phyloP scores from a whole-genome alignment of 1,140 invertebrate species.

The Zophobas morio region DNA sequence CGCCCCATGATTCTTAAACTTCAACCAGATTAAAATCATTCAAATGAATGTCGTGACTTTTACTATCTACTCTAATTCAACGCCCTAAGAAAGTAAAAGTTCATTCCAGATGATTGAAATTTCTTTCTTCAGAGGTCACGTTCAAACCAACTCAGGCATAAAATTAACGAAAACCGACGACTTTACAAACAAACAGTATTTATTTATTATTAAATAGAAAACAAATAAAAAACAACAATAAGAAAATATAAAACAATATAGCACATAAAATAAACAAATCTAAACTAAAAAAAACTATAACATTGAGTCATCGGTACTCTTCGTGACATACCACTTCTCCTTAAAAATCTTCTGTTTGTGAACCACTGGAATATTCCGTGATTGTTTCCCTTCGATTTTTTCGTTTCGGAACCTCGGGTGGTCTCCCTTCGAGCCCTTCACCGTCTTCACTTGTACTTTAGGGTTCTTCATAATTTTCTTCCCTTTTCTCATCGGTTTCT shows the following conservation, averaged over 20 bases:
- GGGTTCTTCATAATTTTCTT: constrained; percentile 41
- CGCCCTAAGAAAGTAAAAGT: constrained; percentile 41
- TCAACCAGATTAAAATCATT: no score
- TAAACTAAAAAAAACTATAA: constrained; percentile 29
- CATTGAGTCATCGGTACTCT: constrained; percentile 50
- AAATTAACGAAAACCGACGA: constrained; percentile 18
- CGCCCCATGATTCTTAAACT: no score
- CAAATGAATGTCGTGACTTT: constrained; percentile 21
- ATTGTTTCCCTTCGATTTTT: constrained; percentile 58
- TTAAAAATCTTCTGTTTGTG: constrained; percentile 61
- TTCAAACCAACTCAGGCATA: constrained; percentile 14
- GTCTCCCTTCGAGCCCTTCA: constrained; percentile 47
- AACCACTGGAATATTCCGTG: constrained; percentile 58
- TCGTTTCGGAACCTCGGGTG: constrained; percentile 35
- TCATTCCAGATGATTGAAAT: background rate
- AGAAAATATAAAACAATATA: constrained; percentile 17
- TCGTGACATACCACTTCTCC: constrained; percentile 62
- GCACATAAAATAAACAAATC: constrained; percentile 11
- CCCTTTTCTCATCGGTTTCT: constrained; percentile 43
- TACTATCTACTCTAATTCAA: constrained; percentile 5
- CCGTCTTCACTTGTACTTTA: constrained; percentile 27
- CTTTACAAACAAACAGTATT: constrained; percentile 1
- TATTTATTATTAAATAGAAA: constrained; percentile 40
- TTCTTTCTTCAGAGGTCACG: constrained; percentile 12
- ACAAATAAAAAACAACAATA: constrained; percentile 34